These are phyloP conservation scores for Trileptium ribeirensis DNA, from an alignment of 2,888 invertebrate species.

Conservation along the genomic window DNA sequence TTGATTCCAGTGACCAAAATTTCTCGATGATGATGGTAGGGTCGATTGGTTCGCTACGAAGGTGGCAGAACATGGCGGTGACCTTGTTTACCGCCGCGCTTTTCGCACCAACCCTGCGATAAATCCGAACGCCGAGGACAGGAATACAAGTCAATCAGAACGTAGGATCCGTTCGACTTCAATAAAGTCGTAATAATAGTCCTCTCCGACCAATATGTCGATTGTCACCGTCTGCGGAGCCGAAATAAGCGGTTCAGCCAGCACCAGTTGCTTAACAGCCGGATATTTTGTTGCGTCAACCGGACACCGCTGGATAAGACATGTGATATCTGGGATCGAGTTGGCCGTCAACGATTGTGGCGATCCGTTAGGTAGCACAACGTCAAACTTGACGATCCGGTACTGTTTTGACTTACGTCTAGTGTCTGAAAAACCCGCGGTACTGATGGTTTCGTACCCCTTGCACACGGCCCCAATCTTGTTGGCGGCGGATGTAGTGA, in stretches of 20 bases:
- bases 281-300: neutral
- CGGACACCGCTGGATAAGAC: neutral
- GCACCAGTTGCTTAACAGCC: neutral
- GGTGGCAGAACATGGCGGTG: neutral
- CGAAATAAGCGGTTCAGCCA: neutral
- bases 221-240: neutral
- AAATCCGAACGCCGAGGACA: neutral
- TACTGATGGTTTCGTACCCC: neutral
- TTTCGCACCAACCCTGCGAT: no score
- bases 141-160: neutral
- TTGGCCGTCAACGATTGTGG: neutral
- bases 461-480: neutral
- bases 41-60: neutral
- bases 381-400: neutral
- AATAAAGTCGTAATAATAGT: conserved; percentile 7
- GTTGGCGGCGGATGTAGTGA: neutral
- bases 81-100: no score
- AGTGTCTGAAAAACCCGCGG: neutral
- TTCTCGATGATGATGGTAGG: neutral
- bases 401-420: neutral
- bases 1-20: neutral
- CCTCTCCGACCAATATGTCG: conserved; percentile 3
- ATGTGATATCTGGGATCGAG: neutral
- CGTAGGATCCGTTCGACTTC: neutral
- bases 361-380: neutral